Conservation (phyloP, 2,113 vertebrate genomes). For the Tor tambroides region DNA sequence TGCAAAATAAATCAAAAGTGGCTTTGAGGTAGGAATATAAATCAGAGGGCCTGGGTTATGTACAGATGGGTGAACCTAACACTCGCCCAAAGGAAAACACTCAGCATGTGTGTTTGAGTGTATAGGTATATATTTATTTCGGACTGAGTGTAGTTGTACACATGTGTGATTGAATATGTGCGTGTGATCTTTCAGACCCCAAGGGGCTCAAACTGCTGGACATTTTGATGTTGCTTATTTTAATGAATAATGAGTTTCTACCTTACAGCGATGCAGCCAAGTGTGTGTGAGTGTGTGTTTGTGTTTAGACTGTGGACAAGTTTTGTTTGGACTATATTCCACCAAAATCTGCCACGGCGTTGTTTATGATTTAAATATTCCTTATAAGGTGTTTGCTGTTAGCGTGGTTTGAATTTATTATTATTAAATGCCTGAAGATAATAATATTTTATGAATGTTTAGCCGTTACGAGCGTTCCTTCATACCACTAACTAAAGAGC, state of each 20-base stretch:
- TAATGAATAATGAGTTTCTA: slow-evolving; percentile 68
- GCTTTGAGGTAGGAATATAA: slow-evolving; percentile 54
- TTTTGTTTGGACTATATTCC: background rate
- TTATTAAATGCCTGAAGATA: background rate
- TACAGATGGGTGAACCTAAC: slow-evolving; percentile 60
- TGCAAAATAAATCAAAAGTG: slow-evolving; percentile 51
- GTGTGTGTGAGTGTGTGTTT: slow-evolving; percentile 49
- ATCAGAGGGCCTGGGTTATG: slow-evolving; percentile 43
- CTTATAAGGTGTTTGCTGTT: background rate
- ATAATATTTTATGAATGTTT: slow-evolving; percentile 2
- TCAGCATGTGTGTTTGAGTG: slow-evolving; percentile 39
- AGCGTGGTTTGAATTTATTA: background rate
- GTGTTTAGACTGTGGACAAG: background rate
- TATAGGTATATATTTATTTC: slow-evolving; percentile 43
- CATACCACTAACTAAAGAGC: background rate
- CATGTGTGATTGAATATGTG: slow-evolving; percentile 43
- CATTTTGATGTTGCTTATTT: slow-evolving; percentile 62
- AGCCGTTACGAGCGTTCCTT: background rate
- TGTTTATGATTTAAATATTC: background rate
- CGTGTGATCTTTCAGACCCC: slow-evolving; percentile 37
- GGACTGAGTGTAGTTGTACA: slow-evolving; percentile 64
- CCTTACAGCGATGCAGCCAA: slow-evolving; percentile 68
- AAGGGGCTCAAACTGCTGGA: slow-evolving; percentile 62
- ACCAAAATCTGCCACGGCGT: background rate
- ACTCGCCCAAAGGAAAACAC: slow-evolving; percentile 45